Evolutionary conservation across 2,797 vertebrate genomes (phyloP), one percentile per base, ranked within the genome.

Genomic region (Hippocampus kuda): DNA sequence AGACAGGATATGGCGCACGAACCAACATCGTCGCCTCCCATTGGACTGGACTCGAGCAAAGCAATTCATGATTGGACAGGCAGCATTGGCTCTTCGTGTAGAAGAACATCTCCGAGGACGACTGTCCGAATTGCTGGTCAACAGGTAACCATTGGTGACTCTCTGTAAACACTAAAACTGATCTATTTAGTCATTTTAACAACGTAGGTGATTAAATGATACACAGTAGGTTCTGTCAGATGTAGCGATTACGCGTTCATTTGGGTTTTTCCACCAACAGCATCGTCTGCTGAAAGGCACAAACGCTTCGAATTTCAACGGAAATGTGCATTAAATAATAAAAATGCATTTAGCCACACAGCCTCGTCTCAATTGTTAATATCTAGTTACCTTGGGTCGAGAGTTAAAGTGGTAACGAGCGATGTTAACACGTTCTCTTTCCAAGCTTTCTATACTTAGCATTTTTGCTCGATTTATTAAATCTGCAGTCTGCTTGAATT

Each of bases 71-170:
- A 48, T 65, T 65, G 63, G 63, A 10, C 42, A 16, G 10, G 24
- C 5, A 10, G 13, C 44, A 20, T 20, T 65, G 7, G 44, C 16
- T 16, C 24, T 65, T 48, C 44, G 16, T 15, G 38, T 26, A 8
- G 63, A 5, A 10, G 2, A 24, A 26, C 60, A 44, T 63, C n/a
- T 65, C 15, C 15, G 44, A 27, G 15, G 42, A 15, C 63, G 24
- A 27, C 63, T 18, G 63, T 7, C 6, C 42, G 44, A 65, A n/a
- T 48, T 13, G 24, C 24, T 18, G 11, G 9, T 48, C 24, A 27
- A 48, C 63, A 65, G 63, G 63, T 65, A 65, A 65, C 63, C 42
- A 48, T 1, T 65, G 24, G 24, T 8, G 24, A 65, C 44, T 48
- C 15, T 27, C 24, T 65, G 41, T 64, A 48, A 30, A 48, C 63